These are phyloP conservation scores for Agelaius phoeniceus DNA, from an alignment of 2,113 vertebrate species.

Conservation along the genomic window DNA sequence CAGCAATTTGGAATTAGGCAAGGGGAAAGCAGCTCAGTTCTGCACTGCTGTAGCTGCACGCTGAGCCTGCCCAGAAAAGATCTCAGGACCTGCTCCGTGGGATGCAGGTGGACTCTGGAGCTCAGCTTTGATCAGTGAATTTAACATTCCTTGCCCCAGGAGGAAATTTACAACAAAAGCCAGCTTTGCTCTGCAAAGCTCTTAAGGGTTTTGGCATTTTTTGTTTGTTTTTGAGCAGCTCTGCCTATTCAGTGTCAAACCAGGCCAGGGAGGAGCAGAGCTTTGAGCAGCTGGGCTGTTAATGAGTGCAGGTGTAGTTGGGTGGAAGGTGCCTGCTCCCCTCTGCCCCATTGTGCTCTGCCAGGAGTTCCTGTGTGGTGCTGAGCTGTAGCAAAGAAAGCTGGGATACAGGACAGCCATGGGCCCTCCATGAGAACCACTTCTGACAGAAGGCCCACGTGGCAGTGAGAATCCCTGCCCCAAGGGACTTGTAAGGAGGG, in stretches of 20 bases:
- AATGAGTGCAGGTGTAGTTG: neutral
- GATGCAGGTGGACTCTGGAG: neutral
- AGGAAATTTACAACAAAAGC: neutral
- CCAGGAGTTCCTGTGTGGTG: rapidly evolving
- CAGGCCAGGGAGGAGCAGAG: neutral
- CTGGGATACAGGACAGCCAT: neutral
- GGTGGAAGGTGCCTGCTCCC: neutral
- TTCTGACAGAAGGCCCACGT: neutral
- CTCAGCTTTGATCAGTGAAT: neutral
- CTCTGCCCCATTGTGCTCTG: neutral
- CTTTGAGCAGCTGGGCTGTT: neutral
- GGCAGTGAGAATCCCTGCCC: neutral
- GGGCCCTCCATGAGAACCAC: neutral
- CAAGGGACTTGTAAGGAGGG: neutral
- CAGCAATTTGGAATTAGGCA: neutral
- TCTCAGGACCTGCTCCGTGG: neutral
- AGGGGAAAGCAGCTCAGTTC: neutral
- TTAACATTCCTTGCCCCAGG: neutral
- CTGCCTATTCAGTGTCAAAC: neutral
- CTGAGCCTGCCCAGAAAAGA: neutral
- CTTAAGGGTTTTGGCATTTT: neutral
- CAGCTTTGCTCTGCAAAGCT: neutral
- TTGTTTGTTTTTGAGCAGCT: neutral
- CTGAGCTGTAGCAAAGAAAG: neutral
- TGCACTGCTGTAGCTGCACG: neutral